A percentile compares a stretch with the other conserved stretches of the same genome.
Conservation (phyloP, 2,888 invertebrate genomes). For the Sericinus montela region DNA sequence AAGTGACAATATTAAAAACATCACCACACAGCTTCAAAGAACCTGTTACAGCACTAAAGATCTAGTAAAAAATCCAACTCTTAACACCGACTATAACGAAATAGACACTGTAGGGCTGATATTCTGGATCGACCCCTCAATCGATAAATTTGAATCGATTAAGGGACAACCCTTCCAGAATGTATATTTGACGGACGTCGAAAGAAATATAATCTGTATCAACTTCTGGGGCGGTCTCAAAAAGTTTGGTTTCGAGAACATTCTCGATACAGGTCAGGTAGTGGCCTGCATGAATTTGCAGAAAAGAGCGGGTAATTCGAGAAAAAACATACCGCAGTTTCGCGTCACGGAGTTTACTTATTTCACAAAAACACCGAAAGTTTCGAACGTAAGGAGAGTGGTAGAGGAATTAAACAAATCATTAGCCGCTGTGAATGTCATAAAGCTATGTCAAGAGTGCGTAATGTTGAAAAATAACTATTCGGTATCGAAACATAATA, state of each 20-base stretch:
- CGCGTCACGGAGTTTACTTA: constrained; percentile 81
- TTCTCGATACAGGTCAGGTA: constrained; percentile 77
- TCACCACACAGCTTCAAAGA: constrained; percentile 41
- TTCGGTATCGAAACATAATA: constrained; percentile 25
- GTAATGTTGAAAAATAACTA: constrained; percentile 47
- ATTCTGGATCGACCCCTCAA: constrained; percentile 73
- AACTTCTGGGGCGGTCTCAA: constrained; percentile 78
- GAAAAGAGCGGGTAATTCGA: constrained; percentile 73
- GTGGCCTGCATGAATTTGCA: constrained; percentile 82
- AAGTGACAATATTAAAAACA: constrained; percentile 29
- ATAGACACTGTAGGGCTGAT: constrained; percentile 86
- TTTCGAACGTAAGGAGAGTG: constrained; percentile 61
- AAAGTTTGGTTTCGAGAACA: constrained; percentile 73
- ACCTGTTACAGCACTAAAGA: constrained; percentile 68
- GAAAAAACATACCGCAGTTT: constrained; percentile 75
- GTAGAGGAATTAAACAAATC: constrained; percentile 61
- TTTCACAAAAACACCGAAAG: constrained; percentile 81
- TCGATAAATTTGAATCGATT: constrained; percentile 50
- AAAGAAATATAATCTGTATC: constrained; percentile 72
- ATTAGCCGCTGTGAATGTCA: constrained; percentile 34
- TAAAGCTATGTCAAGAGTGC: constrained; percentile 51
- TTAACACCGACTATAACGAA: constrained; percentile 79
- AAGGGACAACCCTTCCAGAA: constrained; percentile 69
- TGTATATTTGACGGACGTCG: constrained; percentile 78
- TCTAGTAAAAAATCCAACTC: constrained; percentile 42